Evolutionary conservation across 2,113 vertebrate genomes (phyloP).

Genomic region (Spea multiplicata): DNA sequence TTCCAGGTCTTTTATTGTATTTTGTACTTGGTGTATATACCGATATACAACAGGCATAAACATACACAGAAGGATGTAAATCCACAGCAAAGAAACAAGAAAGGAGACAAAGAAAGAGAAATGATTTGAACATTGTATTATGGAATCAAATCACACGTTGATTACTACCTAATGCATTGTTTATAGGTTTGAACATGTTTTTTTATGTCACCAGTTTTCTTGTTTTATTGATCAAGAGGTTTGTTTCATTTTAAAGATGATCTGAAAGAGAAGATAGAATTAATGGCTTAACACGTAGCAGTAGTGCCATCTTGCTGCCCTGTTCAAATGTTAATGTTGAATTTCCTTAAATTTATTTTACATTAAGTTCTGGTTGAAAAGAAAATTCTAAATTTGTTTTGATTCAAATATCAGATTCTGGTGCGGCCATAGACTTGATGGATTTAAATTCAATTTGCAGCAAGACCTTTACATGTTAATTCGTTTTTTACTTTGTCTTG

Average conservation of each 20-base stretch:
- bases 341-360: slow-evolving; percentile 11
- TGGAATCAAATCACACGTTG: not conserved
- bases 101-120: too few relatives aligned
- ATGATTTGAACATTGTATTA: too few relatives aligned
- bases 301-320: slow-evolving; percentile 24
- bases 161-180: not conserved
- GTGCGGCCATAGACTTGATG: slow-evolving; percentile 1
- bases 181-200: not conserved
- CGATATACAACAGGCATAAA: too few relatives aligned
- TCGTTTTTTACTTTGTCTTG: slow-evolving; percentile 14
- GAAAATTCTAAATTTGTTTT: slow-evolving; percentile 18
- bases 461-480: slow-evolving; percentile 18
- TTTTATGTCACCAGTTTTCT: not conserved
- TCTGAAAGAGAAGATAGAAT: slow-evolving; percentile 14
- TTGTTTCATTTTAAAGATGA: slow-evolving; percentile 19
- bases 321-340: slow-evolving; percentile 23
- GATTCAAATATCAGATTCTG: slow-evolving; percentile 31
- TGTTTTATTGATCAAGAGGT: slow-evolving; percentile 19
- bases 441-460: slow-evolving; percentile 18
- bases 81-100: too few relatives aligned
- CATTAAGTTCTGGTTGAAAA: slow-evolving; percentile 6
- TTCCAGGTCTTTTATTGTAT: too few relatives aligned
- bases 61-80: too few relatives aligned
- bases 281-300: slow-evolving; percentile 26
- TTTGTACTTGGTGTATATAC: too few relatives aligned